Conservation (phyloP, 1,140 invertebrate species). For the Anastatus disparis region DNA sequence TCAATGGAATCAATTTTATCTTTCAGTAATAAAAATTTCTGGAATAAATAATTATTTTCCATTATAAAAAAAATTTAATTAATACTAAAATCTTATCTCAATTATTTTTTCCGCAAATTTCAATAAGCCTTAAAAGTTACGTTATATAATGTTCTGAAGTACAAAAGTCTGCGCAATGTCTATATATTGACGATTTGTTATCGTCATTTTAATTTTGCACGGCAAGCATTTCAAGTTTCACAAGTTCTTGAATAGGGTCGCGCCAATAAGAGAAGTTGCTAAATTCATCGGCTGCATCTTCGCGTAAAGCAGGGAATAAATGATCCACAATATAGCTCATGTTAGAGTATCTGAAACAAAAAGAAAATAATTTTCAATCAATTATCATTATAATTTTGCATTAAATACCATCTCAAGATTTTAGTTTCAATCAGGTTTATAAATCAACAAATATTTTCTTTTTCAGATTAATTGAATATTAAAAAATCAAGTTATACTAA, state of each 20-base stretch:
- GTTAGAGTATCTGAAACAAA: constrained; percentile 83
- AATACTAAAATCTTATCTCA: no score
- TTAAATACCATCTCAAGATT: not conserved
- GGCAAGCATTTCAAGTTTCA: constrained; percentile 49
- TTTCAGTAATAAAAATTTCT: no score
- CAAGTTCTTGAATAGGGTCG: constrained; percentile 76
- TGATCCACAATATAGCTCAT: constrained; percentile 95
- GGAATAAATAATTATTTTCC: no score
- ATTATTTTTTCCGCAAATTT: no score
- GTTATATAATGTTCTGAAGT: constrained; percentile 21
- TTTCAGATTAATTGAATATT: no score
- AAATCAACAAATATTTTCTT: not conserved
- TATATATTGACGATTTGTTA: not conserved
- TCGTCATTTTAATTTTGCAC: constrained; percentile 44
- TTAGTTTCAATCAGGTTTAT: not conserved
- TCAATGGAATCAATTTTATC: not conserved
- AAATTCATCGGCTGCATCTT: constrained; percentile 83
- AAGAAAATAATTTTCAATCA: constrained; percentile 37
- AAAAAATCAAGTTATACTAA: no score
- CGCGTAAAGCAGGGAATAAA: constrained; percentile 84
- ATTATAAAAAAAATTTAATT: no score
- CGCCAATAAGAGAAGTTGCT: constrained; percentile 93
- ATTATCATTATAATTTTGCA: not conserved
- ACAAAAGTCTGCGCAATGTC: constrained; percentile 21
- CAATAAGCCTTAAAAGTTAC: constrained; percentile 9